phyloP scores from a whole-genome alignment of 2,113 vertebrate genomes.

The Mobula birostris region DNA sequence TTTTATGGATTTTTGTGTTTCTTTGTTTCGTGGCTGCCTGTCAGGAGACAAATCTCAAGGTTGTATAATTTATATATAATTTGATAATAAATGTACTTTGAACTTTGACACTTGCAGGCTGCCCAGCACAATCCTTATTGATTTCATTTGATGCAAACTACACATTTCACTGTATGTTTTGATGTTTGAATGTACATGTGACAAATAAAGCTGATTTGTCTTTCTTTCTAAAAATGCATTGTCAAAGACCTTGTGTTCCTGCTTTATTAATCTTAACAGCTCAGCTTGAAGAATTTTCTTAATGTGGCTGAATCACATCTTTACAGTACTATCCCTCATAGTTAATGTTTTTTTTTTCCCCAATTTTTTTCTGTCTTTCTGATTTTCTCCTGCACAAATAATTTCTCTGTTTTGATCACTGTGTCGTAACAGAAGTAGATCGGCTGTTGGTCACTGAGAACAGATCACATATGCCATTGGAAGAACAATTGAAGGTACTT shows the following conservation, averaged over 20 bases:
- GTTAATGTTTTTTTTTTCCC: neutral
- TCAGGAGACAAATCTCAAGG: no score
- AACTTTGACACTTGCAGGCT: no score
- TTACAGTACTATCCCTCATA: neutral
- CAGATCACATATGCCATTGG: slow-evolving; percentile 76
- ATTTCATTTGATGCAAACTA: no score
- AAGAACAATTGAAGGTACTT: slow-evolving; percentile 87
- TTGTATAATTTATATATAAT: no score
- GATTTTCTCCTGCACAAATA: neutral
- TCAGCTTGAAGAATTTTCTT: neutral
- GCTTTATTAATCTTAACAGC: neutral
- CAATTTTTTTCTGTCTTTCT: neutral
- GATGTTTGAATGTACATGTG: no score
- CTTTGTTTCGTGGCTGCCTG: no score
- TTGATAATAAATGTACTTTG: no score
- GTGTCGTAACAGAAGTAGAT: slow-evolving; percentile 59
- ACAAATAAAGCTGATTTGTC: no score
- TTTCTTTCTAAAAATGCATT: neutral
- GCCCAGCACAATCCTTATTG: no score
- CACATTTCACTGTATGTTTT: no score
- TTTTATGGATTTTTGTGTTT: no score
- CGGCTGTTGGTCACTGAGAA: slow-evolving; percentile 74
- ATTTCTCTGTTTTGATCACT: slow-evolving; percentile 2
- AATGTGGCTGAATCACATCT: neutral
- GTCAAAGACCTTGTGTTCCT: neutral